Evolutionary conservation across 2,113 vertebrate genomes (phyloP).

Genomic region (Sinocyclocheilus grahami): DNA sequence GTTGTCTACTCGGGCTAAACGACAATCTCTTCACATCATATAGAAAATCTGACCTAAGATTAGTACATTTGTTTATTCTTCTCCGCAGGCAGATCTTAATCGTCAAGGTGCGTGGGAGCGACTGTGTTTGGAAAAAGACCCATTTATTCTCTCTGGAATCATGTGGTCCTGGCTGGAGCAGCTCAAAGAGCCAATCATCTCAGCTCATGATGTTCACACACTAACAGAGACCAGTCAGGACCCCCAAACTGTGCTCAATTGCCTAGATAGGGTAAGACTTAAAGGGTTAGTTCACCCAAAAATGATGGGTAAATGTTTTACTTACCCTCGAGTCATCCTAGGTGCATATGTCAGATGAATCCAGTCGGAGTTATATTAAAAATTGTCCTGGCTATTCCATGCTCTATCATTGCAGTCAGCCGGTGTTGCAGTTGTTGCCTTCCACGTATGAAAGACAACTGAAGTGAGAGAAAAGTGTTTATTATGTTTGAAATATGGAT

Average conservation of each 20-base stretch:
- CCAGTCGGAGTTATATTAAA: too few species aligned
- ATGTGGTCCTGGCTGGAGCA: conserved; percentile 99
- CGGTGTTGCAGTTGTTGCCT: too few species aligned
- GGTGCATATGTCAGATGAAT: too few species aligned
- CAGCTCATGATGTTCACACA: conserved; percentile 73
- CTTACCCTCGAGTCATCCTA: too few species aligned
- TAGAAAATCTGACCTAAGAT: not conserved
- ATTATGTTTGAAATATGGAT: too few species aligned
- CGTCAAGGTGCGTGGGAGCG: conserved; percentile 90
- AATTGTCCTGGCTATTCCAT: too few species aligned
- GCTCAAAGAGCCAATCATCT: conserved; percentile 89
- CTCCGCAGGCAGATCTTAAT: conserved; percentile 87
- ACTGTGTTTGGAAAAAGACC: conserved; percentile 87
- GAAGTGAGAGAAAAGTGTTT: too few species aligned
- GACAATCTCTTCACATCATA: not conserved
- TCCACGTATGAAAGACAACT: too few species aligned
- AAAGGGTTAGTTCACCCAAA: not conserved
- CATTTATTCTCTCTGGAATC: conserved; percentile 87
- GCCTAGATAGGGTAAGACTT: conserved; percentile 81
- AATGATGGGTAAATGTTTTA: too few species aligned
- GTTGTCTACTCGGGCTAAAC: not conserved
- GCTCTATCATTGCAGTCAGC: too few species aligned
- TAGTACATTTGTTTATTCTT: not conserved
- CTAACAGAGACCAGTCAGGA: conserved; percentile 73
- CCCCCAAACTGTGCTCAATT: conserved; percentile 74